phyloP scores from a whole-genome alignment of 2,888 invertebrate species.

The Proisotoma minuta region DNA sequence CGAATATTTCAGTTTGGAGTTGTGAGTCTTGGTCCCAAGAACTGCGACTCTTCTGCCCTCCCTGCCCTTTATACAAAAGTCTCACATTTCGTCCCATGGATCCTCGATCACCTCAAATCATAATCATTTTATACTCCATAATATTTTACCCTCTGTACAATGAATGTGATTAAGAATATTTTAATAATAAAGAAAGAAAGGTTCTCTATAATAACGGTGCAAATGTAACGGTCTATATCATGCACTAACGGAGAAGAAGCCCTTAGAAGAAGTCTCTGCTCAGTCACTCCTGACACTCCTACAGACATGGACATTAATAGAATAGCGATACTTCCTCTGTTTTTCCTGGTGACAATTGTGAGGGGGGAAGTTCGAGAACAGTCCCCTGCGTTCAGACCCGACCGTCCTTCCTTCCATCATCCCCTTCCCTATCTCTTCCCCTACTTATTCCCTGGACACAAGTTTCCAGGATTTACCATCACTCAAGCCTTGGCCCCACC shows the following conservation, averaged over 20 bases:
- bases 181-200: too few species aligned
- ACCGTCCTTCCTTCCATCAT: background rate
- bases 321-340: too few species aligned
- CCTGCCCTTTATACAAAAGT: constrained; percentile 36
- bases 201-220: too few species aligned
- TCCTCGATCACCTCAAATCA: constrained; percentile 24
- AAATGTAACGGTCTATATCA: too few species aligned
- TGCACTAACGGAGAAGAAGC: too few species aligned
- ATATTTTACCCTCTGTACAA: background rate
- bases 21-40: constrained; percentile 27
- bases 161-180: too few species aligned
- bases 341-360: too few species aligned
- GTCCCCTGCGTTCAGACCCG: background rate
- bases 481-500: background rate
- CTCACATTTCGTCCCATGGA: constrained; percentile 28
- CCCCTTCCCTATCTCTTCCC: background rate
- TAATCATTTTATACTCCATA: background rate
- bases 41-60: constrained; percentile 29
- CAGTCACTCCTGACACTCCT: too few species aligned
- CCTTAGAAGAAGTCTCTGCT: too few species aligned
- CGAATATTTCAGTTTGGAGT: constrained; percentile 33
- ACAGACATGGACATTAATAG: too few species aligned
- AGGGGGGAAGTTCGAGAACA: too few species aligned
- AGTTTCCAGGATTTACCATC: background rate
- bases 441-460: background rate